A percentile compares a stretch with the other conserved stretches of the same genome.
phyloP scores from a whole-genome alignment of 2,113 vertebrate genomes.

The Orcinus orca region DNA sequence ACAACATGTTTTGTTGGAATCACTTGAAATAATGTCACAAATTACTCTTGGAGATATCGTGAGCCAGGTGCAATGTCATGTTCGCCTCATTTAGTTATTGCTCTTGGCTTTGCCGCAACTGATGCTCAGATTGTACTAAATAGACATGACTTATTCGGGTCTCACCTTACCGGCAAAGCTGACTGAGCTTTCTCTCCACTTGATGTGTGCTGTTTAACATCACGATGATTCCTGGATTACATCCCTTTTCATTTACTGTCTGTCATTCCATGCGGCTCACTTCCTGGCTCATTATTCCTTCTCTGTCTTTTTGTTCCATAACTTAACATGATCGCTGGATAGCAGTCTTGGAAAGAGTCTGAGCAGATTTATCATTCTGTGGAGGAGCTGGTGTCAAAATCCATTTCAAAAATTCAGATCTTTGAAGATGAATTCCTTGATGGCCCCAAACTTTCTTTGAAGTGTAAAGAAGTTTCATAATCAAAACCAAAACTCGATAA shows the following conservation, averaged over 20 bases:
- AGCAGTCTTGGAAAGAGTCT: constrained; percentile 49
- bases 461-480: constrained; percentile 20
- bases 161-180: constrained; percentile 51
- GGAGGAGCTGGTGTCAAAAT: constrained; percentile 66
- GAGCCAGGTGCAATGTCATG: constrained; percentile 28
- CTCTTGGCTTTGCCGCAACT: constrained; percentile 44
- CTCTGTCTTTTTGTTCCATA: constrained; percentile 64
- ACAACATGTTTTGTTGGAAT: constrained; percentile 46
- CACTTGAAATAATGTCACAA: constrained; percentile 60
- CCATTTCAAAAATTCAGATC: constrained; percentile 56
- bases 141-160: constrained; percentile 10
- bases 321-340: constrained; percentile 44
- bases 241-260: constrained; percentile 21
- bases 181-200: neutral
- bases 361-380: constrained; percentile 64
- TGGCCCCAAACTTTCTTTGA: constrained; percentile 59
- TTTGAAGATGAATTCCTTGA: constrained; percentile 60
- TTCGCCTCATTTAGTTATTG: constrained; percentile 47
- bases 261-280: constrained; percentile 40
- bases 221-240: constrained; percentile 3
- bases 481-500: constrained; percentile 11
- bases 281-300: constrained; percentile 53
- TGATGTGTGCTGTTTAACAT: constrained; percentile 16
- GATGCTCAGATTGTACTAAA: constrained; percentile 45
- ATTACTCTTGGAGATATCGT: constrained; percentile 57